Evolutionary conservation across 2,113 vertebrate genomes (phyloP), one percentile per base, ranked within the genome.

Genomic region (Barnardius zonarius): DNA sequence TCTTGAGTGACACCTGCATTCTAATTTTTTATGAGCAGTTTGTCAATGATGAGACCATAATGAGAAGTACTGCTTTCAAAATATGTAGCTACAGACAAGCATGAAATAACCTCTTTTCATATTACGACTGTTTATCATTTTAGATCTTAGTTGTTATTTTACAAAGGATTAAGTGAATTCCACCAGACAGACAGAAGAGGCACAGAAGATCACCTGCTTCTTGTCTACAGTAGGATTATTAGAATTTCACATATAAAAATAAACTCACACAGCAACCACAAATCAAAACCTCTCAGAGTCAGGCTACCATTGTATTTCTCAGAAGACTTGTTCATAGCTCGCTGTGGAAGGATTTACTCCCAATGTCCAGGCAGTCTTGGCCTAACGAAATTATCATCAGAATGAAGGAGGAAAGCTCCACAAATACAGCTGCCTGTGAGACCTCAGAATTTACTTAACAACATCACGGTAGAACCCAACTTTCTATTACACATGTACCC

Each of bases 1-100:
- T 69, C 54, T 85, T 90, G 90, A 96, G 54, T 91, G 92, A 94
- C 67, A 93, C 63, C 37, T 95, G 74, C 63, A n/a, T 85, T 92
- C 48, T 66, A 49, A 43, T 88, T 91, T 80, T 88, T 92, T 70
- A 73, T 5, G 27, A 77, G 76, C 61, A 68, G 25, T 76, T 94
- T 59, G 75, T 57, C 63, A 85, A 44, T 48, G 17, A 95, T 73
- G 46, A 88, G 70, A 54, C 11, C 83, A 85, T 74, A 95, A 90
- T 80, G 49, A 87, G 86, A 89, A 91, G n/a, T 27, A 73, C 17
- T 72, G 55, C 80, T 89, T 89, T 82, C 68, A 75, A 78, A 95
- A 91, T 49, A 86, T 0, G 14, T 19, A 93, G 54, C 63, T 76
- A 37, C 3, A 3, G 37, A 28, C 78, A 94, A 94, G 94, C 13